Base-by-base conservation (phyloP, 2,888 invertebrate species). In the Xanthia icteritia region DNA sequence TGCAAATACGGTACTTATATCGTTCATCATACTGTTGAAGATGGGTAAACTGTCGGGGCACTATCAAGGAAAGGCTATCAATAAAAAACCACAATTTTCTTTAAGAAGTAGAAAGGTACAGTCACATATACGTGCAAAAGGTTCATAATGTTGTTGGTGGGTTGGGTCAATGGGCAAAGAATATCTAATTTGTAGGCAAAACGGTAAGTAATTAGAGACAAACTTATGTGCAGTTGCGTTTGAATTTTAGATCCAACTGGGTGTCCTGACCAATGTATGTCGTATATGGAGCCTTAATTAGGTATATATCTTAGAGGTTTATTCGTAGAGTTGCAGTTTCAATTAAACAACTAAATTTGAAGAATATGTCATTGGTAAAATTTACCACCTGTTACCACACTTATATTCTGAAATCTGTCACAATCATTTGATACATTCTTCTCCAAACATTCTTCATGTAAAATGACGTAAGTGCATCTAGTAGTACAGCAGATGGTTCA, bases 401-500 rank as follows among this genome's bases (percentile, higher is more conserved):
- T 20, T 51, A 51, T 51, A 51, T 51, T 51, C 20, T 51, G 9
- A 51, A 36, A 48, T 51, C 15, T 42, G 45, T 42, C 67, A 15
- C 54, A 54, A 27, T 48, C 23, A 45, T 11, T 64, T 54, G 58
- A 66, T 17, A 73, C 23, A 51, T 73, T 80, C 8, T 73, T 58
- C 65, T 65, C 67, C 31, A 27, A 70, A 74, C 54, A 67, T 71
- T 66, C 70, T 51, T 36, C 45, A 63, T 54, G 64, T 75, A 66
- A 58, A 78, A 86, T 88, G 88, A 88, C 88, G 87, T 81, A 86
- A 86, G 58, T 78, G 64, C 79, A 83, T 78, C 58, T 54, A 60
- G 64, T 78, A 84, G 68, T 79, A 82, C 79, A 72, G 76, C 88
- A 86, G 84, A 88, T 87, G 84, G 76, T 72, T 73, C 84, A 82